A percentile compares a stretch with the other conserved stretches of the same genome.
Conservation (phyloP, 2,888 invertebrate genomes). For the Zygothrica quintamaculata region DNA sequence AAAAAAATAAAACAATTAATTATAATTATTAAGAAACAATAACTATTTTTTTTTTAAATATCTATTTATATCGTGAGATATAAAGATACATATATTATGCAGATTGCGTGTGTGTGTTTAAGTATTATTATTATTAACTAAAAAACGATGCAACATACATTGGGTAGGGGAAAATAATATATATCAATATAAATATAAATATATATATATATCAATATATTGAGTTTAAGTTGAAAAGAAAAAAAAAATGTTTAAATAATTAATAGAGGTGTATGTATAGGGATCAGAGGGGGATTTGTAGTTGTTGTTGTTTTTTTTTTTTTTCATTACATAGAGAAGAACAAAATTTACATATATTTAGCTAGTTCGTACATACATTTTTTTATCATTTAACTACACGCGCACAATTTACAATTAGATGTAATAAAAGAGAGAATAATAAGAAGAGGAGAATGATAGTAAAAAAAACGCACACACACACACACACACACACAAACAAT, state of each 20-base stretch:
- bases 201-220: slow-evolving; percentile 16
- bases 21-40: slow-evolving; percentile 25
- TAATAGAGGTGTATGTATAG: neutral
- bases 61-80: neutral
- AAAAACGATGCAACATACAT: slow-evolving; percentile 65
- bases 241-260: slow-evolving; percentile 35
- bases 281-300: neutral
- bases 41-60: neutral
- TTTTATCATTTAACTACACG: slow-evolving; percentile 41
- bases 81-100: slow-evolving; percentile 4
- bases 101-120: slow-evolving; percentile 29
- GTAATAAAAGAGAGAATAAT: slow-evolving; percentile 5
- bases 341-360: slow-evolving; percentile 52
- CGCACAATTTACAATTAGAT: slow-evolving; percentile 35
- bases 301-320: neutral
- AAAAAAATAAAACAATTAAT: slow-evolving; percentile 14
- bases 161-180: slow-evolving; percentile 27
- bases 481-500: slow-evolving; percentile 17
- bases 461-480: neutral
- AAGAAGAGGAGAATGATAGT: slow-evolving; percentile 23
- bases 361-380: slow-evolving; percentile 67
- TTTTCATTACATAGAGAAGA: slow-evolving; percentile 34
- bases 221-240: slow-evolving; percentile 27
- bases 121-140: slow-evolving; percentile 47
- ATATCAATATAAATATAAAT: too few species aligned